phyloP scores from a whole-genome alignment of 2,113 vertebrate species.

The Australoheros scitulus region DNA sequence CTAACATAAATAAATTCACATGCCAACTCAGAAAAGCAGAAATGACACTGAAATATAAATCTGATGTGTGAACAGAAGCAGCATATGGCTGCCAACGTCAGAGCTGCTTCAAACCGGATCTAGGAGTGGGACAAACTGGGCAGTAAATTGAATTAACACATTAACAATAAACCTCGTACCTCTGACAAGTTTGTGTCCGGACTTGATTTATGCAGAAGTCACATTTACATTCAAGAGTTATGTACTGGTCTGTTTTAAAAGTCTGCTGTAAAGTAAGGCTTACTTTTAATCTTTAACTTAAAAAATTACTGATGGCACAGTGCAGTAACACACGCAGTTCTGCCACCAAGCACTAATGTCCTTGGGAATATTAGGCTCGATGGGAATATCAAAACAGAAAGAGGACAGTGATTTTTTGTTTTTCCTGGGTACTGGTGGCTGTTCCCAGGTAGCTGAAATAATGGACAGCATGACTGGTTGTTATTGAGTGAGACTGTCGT shows the following conservation, averaged over 20 bases:
- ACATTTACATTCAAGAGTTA: neutral
- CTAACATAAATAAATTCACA: constrained; percentile 5
- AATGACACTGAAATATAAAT: neutral
- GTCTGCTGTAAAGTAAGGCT: neutral
- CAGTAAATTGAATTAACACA: constrained; percentile 5
- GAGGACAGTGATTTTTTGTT: neutral
- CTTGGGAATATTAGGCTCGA: neutral
- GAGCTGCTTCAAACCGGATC: neutral
- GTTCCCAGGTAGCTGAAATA: neutral
- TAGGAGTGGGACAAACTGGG: neutral
- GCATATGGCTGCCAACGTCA: neutral
- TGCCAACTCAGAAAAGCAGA: neutral
- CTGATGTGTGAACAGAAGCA: neutral
- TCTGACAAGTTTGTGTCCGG: neutral
- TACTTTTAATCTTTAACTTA: too few species aligned
- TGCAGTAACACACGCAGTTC: too few species aligned
- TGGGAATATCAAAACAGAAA: neutral
- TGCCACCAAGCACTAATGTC: neutral
- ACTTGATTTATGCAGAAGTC: neutral
- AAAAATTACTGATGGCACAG: too few species aligned
- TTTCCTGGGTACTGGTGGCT: neutral
- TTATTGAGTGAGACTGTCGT: too few species aligned
- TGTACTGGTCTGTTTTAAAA: neutral
- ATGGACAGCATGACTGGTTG: neutral
- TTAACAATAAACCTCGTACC: neutral